Evolutionary conservation across 64 coral and sea anemone species (phyloP), one percentile per base, ranked within the genome.

Genomic region (Pachyseris speciosa): DNA sequence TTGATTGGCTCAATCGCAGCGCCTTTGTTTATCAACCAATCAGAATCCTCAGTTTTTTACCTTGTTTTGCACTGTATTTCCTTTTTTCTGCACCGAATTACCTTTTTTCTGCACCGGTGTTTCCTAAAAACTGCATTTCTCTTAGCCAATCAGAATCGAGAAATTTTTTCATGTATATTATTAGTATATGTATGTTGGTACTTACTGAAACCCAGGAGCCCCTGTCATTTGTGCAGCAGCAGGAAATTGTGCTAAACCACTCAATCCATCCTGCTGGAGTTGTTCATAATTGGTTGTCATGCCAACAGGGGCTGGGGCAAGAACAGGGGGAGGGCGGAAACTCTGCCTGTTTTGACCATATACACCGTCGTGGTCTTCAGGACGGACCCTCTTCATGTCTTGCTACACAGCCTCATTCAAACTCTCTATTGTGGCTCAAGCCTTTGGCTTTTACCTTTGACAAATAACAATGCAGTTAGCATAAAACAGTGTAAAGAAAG

Each of bases 361-460:
- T 13, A 83, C 88, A 50, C 88, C 40, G 59, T 91, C 88, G 48
- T 91, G 88, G 38, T 91, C 88, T 58, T 91, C 88, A 80, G 88
- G 88, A 80, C 88, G 75, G 33, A 64, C 88, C 57, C 88, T 91
- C 88, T 91, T 91, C 88, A 91, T 91, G 9, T 67, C 88, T 91
- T 83, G 88, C 63, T 81, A 24, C 61, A 58, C 30, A 53, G 45
- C 88, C 74, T 80, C 88, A 91, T 91, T 71, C 74, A 91, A 81
- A 58, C 77, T 38, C 34, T 81, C 33, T 81, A 33, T 25, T 81
- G 27, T 52, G 61, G 47, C 45, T 67, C 31, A 41, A 77, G 55
- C 71, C 39, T 58, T 85, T 69, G 67, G 60, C 27, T 68, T 25
- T 11, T 40, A 66, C 28, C 42, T 65, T 34, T 40, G 24, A 66